Base-by-base conservation (phyloP, 2,113 vertebrate species). In the Urocitellus parryii region DNA sequence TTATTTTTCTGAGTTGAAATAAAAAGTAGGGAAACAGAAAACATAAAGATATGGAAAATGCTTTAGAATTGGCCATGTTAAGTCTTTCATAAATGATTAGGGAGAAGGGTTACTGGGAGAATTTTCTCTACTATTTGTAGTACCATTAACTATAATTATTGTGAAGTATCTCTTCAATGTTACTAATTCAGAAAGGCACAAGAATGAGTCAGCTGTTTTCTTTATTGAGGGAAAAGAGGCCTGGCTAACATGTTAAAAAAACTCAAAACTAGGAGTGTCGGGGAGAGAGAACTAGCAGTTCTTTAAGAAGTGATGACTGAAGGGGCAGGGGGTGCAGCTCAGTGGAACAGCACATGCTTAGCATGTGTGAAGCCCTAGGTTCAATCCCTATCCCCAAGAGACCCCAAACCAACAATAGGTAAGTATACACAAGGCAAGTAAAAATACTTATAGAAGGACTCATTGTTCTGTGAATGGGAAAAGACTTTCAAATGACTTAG, bases 11-110 rank as follows among this genome's bases (percentile, higher is more conserved):
- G 63, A 91, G 42, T 96, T 94, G 82, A 97, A 95, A 93, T 95
- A 94, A 97, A 97, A 97, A 95, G 79, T 27, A 88, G 77, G 45
- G 90, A 93, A 96, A 85, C 18, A 58, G 84, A 87, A 95, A 92
- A 86, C n/a, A 86, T 29, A 92, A 53, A 65, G 56, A 92, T 61
- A 95, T 2, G 88, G 81, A 34, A 93, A 89, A 70, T 32, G 72
- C 25, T 93, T 93, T 72, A 61, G 51, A 77, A 25, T 53, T 94
- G 68, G 81, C 32, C 56, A 42, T 39, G 56, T 89, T 85, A 88
- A 86, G 61, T 78, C 29, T 88, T 95, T 74, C 12, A 48, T 87
- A 94, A 84, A 61, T 45, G 58, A 94, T 61, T 78, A 79, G 56
- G 61, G 48, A 67, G 42, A 76, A 61, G 12, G 2, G 48, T n/a